Conservation (phyloP, 2,888 invertebrate species). For the Cartodere bifasciata region DNA sequence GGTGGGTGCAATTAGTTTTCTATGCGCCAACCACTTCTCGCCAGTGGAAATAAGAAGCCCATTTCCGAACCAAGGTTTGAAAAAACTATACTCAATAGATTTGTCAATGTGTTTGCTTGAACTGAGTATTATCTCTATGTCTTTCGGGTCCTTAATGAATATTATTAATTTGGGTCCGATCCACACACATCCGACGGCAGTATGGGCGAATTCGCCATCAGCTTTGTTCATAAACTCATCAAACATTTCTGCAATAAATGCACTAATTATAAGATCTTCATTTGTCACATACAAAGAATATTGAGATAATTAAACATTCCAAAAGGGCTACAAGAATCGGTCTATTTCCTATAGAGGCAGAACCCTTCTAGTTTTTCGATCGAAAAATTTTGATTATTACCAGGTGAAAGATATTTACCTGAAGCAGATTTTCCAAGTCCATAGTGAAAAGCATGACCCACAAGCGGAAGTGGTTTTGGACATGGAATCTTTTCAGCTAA, state of each 20-base stretch:
- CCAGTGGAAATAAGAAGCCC: slow-evolving; percentile 72
- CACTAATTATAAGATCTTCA: neutral
- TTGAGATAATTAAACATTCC: neutral
- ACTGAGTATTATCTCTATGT: slow-evolving; percentile 65
- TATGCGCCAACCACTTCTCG: slow-evolving; percentile 75
- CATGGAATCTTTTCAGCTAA: slow-evolving; percentile 61
- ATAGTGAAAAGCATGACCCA: slow-evolving; percentile 62
- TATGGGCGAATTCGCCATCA: slow-evolving; percentile 40
- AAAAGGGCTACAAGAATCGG: no score
- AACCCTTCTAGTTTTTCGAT: no score
- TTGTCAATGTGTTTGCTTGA: slow-evolving; percentile 74
- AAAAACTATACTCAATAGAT: slow-evolving; percentile 64
- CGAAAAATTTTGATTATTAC: no score
- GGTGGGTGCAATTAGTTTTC: slow-evolving; percentile 76
- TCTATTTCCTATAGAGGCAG: no score
- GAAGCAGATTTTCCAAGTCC: no score
- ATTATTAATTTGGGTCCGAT: slow-evolving; percentile 62
- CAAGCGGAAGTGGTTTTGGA: slow-evolving; percentile 54
- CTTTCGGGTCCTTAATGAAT: slow-evolving; percentile 63
- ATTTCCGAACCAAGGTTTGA: slow-evolving; percentile 74
- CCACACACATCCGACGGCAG: slow-evolving; percentile 52
- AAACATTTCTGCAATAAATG: slow-evolving; percentile 52
- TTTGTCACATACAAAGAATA: neutral
- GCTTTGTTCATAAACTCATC: slow-evolving; percentile 44
- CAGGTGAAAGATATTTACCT: no score